These are phyloP conservation scores for Pyrocephalus nanus DNA, from an alignment of 2,797 vertebrate genomes.

Conservation along the genomic window DNA sequence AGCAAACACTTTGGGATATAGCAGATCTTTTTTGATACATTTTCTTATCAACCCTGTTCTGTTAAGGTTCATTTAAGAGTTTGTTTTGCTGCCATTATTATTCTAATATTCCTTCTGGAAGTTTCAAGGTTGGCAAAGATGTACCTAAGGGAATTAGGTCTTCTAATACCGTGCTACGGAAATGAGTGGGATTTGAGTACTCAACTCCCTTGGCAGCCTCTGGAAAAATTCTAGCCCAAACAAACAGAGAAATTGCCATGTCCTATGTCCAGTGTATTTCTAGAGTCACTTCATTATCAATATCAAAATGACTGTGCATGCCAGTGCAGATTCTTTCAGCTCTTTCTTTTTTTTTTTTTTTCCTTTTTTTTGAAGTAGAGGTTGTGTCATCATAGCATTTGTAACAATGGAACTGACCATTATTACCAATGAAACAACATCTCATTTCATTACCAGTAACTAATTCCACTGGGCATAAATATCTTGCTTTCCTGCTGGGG, in stretches of 20 bases:
- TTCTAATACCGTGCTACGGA: not conserved
- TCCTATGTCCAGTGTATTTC: not conserved
- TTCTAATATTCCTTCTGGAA: not conserved
- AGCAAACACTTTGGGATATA: not conserved
- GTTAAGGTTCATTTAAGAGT: not conserved
- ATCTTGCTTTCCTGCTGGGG: not conserved
- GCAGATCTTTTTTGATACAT: not conserved
- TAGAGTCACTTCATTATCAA: not conserved
- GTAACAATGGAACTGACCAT: not conserved
- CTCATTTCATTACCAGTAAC: not conserved
- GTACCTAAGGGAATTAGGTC: not conserved
- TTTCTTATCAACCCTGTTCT: not conserved
- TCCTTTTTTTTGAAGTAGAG: not conserved
- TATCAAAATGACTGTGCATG: constrained; percentile 2
- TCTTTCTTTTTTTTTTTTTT: not conserved
- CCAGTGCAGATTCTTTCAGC: constrained; percentile 10
- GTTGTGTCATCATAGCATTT: not conserved
- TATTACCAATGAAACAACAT: not conserved
- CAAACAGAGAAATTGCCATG: not conserved
- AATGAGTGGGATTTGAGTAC: not conserved
- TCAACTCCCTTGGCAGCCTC: not conserved
- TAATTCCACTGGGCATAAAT: not conserved
- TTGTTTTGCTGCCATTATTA: not conserved
- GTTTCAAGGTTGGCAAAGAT: not conserved
- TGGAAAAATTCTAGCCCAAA: not conserved